Evolutionary conservation across 2,888 invertebrate species (phyloP).

Genomic region (Thymelicus sylvestris): DNA sequence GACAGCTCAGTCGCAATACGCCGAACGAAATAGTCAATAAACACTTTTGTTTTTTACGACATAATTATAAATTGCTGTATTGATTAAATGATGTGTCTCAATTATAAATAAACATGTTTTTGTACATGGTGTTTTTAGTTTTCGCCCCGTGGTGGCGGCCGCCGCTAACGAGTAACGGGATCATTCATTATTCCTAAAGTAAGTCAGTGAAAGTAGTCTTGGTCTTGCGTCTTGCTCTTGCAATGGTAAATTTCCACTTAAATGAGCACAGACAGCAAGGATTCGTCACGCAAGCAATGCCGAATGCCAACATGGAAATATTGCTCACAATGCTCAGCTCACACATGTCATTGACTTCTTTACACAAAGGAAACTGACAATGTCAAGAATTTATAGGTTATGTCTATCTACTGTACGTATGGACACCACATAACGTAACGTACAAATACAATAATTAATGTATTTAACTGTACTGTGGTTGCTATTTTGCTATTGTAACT

Average conservation of each 20-base stretch:
- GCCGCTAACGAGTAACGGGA: slow-evolving; percentile 48
- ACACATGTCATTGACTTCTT: slow-evolving; percentile 5
- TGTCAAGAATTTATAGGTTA: neutral
- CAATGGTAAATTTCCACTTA: slow-evolving; percentile 24
- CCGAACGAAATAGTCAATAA: slow-evolving; percentile 76
- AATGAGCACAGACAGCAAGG: slow-evolving; percentile 14
- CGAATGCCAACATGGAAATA: slow-evolving; percentile 4
- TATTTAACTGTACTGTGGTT: too few species aligned
- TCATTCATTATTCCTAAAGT: slow-evolving; percentile 21
- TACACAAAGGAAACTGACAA: slow-evolving; percentile 9
- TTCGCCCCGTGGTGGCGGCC: slow-evolving; percentile 44
- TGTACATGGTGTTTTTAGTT: slow-evolving; percentile 62
- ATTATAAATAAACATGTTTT: slow-evolving; percentile 81
- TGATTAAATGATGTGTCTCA: slow-evolving; percentile 70
- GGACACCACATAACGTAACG: too few species aligned
- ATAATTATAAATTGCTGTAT: slow-evolving; percentile 82
- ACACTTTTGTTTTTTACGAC: slow-evolving; percentile 74
- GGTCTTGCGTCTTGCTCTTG: neutral
- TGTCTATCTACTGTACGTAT: too few species aligned
- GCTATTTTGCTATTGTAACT: too few species aligned
- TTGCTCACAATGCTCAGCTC: neutral
- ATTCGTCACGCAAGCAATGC: slow-evolving; percentile 21
- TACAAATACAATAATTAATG: too few species aligned
- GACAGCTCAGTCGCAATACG: slow-evolving; percentile 74
- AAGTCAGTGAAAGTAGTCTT: slow-evolving; percentile 35